Percentiles rank a stretch among this genome's conserved stretches.
phyloP scores from a whole-genome alignment of 2,888 invertebrate species.

The Phengaris alcon region DNA sequence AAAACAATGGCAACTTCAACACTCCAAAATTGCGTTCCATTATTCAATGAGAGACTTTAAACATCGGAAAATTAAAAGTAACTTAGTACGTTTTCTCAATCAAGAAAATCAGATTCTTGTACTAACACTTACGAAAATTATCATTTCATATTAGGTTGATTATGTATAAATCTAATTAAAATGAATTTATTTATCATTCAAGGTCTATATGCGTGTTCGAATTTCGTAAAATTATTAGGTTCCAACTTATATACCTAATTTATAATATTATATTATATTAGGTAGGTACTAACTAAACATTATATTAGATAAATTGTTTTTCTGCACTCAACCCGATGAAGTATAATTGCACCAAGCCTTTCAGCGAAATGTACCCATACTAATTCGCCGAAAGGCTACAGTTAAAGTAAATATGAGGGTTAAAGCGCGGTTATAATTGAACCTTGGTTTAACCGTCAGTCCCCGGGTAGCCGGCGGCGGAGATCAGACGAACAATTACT shows the following conservation, averaged over 20 bases:
- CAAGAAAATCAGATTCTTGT: too few species aligned
- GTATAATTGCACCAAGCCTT: neutral
- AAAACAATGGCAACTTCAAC: neutral
- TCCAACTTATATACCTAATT: too few species aligned
- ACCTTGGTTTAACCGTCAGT: slow-evolving; percentile 7
- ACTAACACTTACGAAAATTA: too few species aligned
- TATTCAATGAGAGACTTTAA: neutral
- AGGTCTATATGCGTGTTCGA: too few species aligned
- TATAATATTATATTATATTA: too few species aligned
- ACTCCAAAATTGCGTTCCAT: neutral
- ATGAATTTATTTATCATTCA: too few species aligned
- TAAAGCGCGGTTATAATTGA: slow-evolving; percentile 19
- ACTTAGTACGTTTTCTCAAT: too few species aligned
- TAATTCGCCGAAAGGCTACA: neutral
- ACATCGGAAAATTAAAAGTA: neutral
- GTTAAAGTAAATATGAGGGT: slow-evolving; percentile 17
- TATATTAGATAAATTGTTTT: neutral
- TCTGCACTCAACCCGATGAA: neutral
- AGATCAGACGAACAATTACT: slow-evolving; percentile 15
- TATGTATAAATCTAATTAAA: too few species aligned
- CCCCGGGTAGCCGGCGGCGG: slow-evolving; percentile 4
- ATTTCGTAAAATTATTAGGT: too few species aligned
- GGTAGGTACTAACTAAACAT: too few species aligned
- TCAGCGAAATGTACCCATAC: neutral
- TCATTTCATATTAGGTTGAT: too few species aligned